Evolutionary conservation across 2,113 vertebrate species (phyloP).

Genomic region (Neomonachus schauinslandi): DNA sequence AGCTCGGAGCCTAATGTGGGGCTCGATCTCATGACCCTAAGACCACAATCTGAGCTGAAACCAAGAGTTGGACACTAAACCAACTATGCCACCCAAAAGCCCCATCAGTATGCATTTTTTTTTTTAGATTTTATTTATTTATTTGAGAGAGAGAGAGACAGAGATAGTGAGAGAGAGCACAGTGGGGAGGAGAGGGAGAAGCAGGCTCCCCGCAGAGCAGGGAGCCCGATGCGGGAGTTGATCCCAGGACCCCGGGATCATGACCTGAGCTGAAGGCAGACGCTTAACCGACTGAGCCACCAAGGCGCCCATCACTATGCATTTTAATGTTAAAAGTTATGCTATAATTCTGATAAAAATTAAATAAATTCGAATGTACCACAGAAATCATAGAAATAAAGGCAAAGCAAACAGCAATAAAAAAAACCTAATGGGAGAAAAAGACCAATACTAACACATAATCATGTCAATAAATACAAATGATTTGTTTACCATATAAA

Average conservation of each 20-base stretch:
- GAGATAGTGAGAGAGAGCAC: too few species aligned
- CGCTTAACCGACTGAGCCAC: neutral
- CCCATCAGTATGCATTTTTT: neutral
- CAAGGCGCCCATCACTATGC: neutral
- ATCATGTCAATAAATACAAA: neutral
- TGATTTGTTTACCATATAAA: neutral
- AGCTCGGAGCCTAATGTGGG: neutral
- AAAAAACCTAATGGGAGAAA: neutral
- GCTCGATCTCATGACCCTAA: neutral
- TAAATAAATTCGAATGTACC: conserved; percentile 17
- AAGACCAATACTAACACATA: conserved; percentile 9
- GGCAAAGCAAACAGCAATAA: conserved; percentile 3
- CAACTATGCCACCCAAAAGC: neutral
- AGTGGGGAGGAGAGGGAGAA: too few species aligned
- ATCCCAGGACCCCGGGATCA: neutral
- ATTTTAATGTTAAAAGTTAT: conserved; percentile 40
- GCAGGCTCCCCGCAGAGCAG: too few species aligned
- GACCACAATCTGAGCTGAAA: neutral
- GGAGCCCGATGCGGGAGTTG: neutral
- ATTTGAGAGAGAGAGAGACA: too few species aligned
- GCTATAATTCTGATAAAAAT: conserved; percentile 46
- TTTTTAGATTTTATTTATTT: too few species aligned
- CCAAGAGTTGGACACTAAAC: neutral
- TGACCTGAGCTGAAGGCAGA: neutral
- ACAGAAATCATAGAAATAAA: conserved; percentile 34